These are phyloP conservation scores for Psylliodes chrysocephalus DNA, from an alignment of 2,888 invertebrate genomes.

Conservation along the genomic window DNA sequence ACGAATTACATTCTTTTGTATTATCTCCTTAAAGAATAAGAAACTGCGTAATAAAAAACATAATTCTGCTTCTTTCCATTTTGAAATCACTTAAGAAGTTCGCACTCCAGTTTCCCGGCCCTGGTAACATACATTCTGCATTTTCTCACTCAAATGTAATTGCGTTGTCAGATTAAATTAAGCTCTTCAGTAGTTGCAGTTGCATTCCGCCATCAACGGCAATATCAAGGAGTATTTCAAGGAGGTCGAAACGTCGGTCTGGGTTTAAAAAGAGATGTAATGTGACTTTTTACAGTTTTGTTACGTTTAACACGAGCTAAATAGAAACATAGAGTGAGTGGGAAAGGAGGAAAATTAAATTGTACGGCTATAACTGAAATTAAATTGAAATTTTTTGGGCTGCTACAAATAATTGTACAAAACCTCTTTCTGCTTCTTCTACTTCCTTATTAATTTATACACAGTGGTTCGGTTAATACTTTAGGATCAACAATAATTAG, in stretches of 20 bases:
- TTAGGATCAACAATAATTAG: too few relatives aligned
- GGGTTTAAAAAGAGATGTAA: slow-evolving; percentile 15
- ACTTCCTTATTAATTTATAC: too few relatives aligned
- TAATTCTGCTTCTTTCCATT: slow-evolving; percentile 26
- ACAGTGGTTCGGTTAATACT: too few relatives aligned
- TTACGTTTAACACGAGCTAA: not conserved
- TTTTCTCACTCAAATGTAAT: slow-evolving; percentile 34
- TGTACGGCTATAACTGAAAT: not conserved
- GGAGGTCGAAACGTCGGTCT: slow-evolving; percentile 22
- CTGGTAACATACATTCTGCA: slow-evolving; percentile 33
- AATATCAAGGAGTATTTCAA: not conserved
- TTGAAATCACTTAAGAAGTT: slow-evolving; percentile 33
- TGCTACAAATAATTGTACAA: too few relatives aligned
- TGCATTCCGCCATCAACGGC: slow-evolving; percentile 12
- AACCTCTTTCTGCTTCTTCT: too few relatives aligned
- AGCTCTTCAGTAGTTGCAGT: slow-evolving; percentile 23
- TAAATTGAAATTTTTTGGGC: not conserved
- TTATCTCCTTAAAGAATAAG: slow-evolving; percentile 18
- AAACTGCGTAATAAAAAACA: slow-evolving; percentile 12
- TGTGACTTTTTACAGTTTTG: not conserved
- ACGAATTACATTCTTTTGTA: slow-evolving; percentile 21
- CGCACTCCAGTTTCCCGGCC: slow-evolving; percentile 7
- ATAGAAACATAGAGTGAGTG: not conserved
- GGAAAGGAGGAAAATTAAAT: not conserved
- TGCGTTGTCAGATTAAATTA: slow-evolving; percentile 30